A percentile compares a stretch with the other conserved stretches of the same genome.
These are phyloP conservation scores for Polylopha cassiicola DNA, from an alignment of 2,888 invertebrate species.

Conservation along the genomic window DNA sequence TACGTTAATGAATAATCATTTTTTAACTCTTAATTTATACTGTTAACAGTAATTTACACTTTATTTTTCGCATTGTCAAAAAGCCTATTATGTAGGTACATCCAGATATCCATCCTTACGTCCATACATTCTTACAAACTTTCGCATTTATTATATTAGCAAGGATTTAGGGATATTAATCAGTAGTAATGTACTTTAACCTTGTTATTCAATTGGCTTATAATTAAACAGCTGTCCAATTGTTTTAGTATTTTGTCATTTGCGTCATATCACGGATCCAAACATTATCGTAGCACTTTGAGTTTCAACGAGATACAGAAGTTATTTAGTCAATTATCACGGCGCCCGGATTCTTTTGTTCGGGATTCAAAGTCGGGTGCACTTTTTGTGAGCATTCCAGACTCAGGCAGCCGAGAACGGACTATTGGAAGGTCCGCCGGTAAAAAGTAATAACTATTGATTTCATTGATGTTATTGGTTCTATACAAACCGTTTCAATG, in stretches of 20 bases:
- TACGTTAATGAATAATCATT: no score
- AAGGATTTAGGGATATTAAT: no score
- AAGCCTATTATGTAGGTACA: no score
- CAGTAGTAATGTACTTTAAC: no score
- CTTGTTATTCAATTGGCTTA: constrained; percentile 11
- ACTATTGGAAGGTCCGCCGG: constrained; percentile 25
- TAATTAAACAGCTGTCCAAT: constrained; percentile 18
- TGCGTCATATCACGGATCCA: background rate
- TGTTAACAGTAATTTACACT: no score
- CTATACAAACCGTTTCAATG: constrained; percentile 25
- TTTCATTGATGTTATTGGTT: constrained; percentile 5
- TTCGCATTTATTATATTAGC: no score
- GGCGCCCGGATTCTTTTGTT: constrained; percentile 30
- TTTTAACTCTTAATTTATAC: no score
- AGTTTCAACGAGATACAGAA: constrained; percentile 13
- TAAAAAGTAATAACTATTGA: constrained; percentile 5
- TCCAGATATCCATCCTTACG: no score
- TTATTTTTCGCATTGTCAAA: no score
- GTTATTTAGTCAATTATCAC: constrained; percentile 20
- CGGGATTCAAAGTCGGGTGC: constrained; percentile 30
- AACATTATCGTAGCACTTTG: constrained; percentile 1
- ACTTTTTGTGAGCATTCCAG: constrained; percentile 37
- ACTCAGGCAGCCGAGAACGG: constrained; percentile 22
- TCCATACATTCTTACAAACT: no score
- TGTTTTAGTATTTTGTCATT: background rate